Conservation (phyloP, 2,888 invertebrate genomes). For the Stenotaenia linearis region DNA sequence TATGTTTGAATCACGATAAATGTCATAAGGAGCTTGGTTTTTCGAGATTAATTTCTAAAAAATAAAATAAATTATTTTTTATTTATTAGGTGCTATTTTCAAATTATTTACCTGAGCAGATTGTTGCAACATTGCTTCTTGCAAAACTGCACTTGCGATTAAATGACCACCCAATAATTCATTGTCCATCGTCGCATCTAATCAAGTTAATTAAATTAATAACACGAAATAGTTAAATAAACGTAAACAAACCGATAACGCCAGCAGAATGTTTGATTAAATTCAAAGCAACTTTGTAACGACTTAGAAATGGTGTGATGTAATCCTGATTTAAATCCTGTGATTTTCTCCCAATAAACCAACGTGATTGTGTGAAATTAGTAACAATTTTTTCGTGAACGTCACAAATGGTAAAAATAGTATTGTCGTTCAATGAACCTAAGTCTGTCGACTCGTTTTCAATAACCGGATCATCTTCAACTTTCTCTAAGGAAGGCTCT, state of each 20-base stretch:
- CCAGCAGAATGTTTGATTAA: neutral
- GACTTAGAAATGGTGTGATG: conserved; percentile 32
- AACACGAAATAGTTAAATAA: neutral
- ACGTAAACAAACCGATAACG: neutral
- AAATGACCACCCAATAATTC: conserved; percentile 43
- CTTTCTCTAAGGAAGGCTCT: neutral
- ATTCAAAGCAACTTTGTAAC: conserved; percentile 33
- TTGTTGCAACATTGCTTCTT: conserved; percentile 35
- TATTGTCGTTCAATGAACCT: neutral
- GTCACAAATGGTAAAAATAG: neutral
- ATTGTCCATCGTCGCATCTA: conserved; percentile 37
- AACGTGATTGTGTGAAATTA: neutral
- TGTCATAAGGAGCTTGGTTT: conserved; percentile 52
- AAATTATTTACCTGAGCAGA: neutral
- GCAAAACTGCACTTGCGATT: conserved; percentile 39
- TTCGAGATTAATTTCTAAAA: neutral
- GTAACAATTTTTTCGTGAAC: neutral
- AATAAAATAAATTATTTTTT: neutral
- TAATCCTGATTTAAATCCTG: neutral
- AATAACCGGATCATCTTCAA: neutral
- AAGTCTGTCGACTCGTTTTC: neutral
- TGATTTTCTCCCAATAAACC: neutral
- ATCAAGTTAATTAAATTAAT: neutral
- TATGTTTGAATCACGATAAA: conserved; percentile 78
- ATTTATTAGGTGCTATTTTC: too few relatives aligned